A percentile compares a stretch with the other conserved stretches of the same genome.
Evolutionary conservation across 1,140 invertebrate genomes (phyloP).

Genomic region (Apis florea): DNA sequence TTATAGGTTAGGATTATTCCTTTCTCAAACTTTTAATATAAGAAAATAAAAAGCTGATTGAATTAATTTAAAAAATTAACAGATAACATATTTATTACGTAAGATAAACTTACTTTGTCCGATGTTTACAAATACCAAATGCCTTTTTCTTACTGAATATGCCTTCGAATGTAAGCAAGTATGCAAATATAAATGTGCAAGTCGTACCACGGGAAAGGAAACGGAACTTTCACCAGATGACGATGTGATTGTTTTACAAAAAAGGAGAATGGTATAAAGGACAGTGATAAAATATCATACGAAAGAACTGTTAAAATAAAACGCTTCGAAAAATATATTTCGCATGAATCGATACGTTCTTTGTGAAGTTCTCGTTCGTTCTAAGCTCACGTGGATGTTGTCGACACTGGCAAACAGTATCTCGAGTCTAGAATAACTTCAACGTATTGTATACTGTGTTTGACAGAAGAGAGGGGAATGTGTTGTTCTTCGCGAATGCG

Average conservation of each 20-base stretch:
- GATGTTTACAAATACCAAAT: constrained; percentile 41
- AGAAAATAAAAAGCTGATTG: not conserved
- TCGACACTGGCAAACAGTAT: constrained; percentile 18
- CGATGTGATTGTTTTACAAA: not conserved
- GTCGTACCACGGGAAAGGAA: constrained; percentile 1
- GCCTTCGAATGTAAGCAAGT: not conserved
- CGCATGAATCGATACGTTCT: constrained; percentile 19
- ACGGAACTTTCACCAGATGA: not conserved
- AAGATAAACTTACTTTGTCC: constrained; percentile 24
- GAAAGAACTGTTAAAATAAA: not conserved
- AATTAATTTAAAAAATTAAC: not conserved
- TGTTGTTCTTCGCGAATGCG: constrained; percentile 44
- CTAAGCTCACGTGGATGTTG: constrained; percentile 3
- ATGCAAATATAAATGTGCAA: not conserved
- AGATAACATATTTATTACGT: not conserved
- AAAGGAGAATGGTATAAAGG: not conserved
- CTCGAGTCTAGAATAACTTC: constrained; percentile 1
- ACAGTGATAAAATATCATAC: not conserved
- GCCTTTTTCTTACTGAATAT: constrained; percentile 6
- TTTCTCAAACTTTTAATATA: not conserved
- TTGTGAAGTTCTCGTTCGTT: constrained; percentile 2
- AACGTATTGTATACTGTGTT: constrained; percentile 26
- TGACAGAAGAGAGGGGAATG: constrained; percentile 59
- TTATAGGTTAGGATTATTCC: constrained; percentile 2
- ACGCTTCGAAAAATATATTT: not conserved